Base-by-base conservation (phyloP, 2,888 invertebrate species). In the Macrophya annulata region DNA sequence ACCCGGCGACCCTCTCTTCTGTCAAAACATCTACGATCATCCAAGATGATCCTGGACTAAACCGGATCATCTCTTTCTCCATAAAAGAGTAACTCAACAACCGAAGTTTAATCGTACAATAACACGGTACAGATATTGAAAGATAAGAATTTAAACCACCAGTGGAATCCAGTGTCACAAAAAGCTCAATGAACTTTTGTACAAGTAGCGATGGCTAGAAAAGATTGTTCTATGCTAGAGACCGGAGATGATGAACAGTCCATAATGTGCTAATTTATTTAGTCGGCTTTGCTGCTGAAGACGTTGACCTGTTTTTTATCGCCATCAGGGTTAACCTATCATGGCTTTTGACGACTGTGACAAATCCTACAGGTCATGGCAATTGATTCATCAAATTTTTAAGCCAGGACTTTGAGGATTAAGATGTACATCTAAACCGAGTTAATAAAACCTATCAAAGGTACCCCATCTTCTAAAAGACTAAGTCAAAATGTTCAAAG, bases 1-100 rank as follows among this genome's bases (percentile, higher is more conserved):
- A 83, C 68, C 68, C 40, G 43, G n/a, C 81, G 84, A 84, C 87
- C 85, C 86, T 84, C 85, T 86, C 77, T 87, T 85, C 88, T 87
- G 88, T 89, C 89, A 89, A 88, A 92, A 92, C 90, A 91, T 89
- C 86, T 85, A 87, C 85, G 91, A 90, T 92, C 88, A 92, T 90
- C 91, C 89, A 0, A 89, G 90, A 90, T 91, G 87, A 91, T 91
- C 90, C 87, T 84, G 71, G 10, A 37, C 65, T 83, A 48, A 83
- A 48, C 74, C 85, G 86, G 87, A 88, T 91, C 87, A 90, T 89
- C 88, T 86, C 37, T 4, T 85, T 79, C 88, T 77, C 86, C 86
- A 87, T 10, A 87, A 86, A 85, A 84, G 45, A 51, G 65, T 40
- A 74, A 76, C 87, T 25, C 68, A 37, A 68, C 15, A 76, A 85